These are phyloP conservation scores for Lota lota DNA, from an alignment of 2,113 vertebrate genomes.

Conservation along the genomic window DNA sequence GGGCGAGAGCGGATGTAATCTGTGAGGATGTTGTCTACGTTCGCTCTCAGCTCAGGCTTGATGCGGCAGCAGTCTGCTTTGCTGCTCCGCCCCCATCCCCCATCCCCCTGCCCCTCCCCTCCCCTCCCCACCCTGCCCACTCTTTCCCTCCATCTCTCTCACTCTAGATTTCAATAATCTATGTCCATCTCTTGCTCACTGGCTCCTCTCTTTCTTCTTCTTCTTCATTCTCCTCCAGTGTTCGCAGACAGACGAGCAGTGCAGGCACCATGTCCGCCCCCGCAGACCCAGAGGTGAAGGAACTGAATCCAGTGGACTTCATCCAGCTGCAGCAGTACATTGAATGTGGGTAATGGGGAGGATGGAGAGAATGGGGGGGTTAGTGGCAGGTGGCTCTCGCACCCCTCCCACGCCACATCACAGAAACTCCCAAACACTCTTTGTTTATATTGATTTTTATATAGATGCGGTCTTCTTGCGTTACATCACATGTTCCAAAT, in stretches of 20 bases:
- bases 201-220: constrained; percentile 41
- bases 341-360: constrained; percentile 82
- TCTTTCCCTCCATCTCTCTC: constrained; percentile 42
- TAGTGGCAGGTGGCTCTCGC: too few relatives aligned
- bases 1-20: too few relatives aligned
- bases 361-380: too few relatives aligned
- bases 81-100: too few relatives aligned
- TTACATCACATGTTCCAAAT: too few relatives aligned
- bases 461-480: too few relatives aligned
- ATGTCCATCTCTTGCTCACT: constrained; percentile 47
- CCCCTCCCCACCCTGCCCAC: not conserved
- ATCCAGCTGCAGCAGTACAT: constrained; percentile 92
- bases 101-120: too few relatives aligned
- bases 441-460: too few relatives aligned
- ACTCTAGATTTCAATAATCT: constrained; percentile 44
- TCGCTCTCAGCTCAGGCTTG: too few relatives aligned
- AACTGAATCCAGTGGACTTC: constrained; percentile 86
- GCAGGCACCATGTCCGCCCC: constrained; percentile 68
- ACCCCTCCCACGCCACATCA: constrained; percentile 41
- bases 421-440: constrained; percentile 38
- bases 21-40: too few relatives aligned
- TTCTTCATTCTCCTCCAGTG: constrained; percentile 39
- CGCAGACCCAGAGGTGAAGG: constrained; percentile 72
- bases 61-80: too few relatives aligned
- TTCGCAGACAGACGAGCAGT: constrained; percentile 53